These are phyloP conservation scores for Hycleus phaleratus DNA, from an alignment of 1,140 invertebrate genomes.

Conservation along the genomic window DNA sequence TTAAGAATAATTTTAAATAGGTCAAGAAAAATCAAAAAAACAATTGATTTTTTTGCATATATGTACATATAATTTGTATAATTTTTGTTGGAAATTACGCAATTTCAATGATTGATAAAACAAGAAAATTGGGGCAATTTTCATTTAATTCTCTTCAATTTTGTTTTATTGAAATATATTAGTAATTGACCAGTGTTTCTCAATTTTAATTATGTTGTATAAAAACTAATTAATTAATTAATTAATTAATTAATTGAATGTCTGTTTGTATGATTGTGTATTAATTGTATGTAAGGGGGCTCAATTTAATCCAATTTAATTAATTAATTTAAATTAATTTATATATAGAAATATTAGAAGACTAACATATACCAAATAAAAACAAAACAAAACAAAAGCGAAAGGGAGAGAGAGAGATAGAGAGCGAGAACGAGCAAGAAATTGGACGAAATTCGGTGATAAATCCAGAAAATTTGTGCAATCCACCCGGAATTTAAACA, in stretches of 20 bases:
- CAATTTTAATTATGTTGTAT: not conserved
- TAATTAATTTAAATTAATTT: slow-evolving; percentile 7
- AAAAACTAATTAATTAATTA: not conserved
- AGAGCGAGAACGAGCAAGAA: no score
- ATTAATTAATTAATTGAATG: not conserved
- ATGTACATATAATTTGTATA: no score
- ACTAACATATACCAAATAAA: slow-evolving; percentile 12
- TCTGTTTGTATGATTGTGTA: not conserved
- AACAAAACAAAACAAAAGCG: no score
- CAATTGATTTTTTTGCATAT: no score
- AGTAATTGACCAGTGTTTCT: not conserved
- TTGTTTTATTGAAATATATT: not conserved
- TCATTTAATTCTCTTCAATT: not conserved
- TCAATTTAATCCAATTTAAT: no score
- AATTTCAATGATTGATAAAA: not conserved
- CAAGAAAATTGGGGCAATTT: not conserved
- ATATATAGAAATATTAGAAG: not conserved
- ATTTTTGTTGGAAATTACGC: no score
- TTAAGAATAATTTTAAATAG: no score
- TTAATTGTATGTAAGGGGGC: not conserved
- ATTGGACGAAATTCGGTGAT: no score
- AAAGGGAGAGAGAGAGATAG: no score
- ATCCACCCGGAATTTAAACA: no score
- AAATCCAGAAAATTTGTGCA: no score
- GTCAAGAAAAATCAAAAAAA: no score